These are phyloP conservation scores for Epistrophe grossulariae DNA, from an alignment of 2,888 invertebrate genomes.

Conservation along the genomic window DNA sequence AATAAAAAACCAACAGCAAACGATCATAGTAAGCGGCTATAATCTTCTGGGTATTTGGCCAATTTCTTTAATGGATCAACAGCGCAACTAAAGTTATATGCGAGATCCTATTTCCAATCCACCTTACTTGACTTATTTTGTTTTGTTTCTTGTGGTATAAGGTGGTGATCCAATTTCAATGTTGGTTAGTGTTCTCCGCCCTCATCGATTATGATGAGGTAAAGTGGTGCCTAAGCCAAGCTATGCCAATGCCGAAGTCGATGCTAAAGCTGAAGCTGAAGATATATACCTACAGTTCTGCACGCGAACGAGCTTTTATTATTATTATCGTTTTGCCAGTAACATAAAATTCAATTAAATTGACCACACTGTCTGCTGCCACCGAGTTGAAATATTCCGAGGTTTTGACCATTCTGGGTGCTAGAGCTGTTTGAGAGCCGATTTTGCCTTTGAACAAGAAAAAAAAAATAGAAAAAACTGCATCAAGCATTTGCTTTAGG, in stretches of 20 bases:
- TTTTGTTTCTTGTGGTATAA: background rate
- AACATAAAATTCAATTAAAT: constrained; percentile 75
- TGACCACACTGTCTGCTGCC: constrained; percentile 59
- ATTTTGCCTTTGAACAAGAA: background rate
- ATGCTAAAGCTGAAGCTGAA: background rate
- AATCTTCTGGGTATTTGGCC: constrained; percentile 56
- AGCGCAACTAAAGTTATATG: background rate
- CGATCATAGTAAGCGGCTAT: constrained; percentile 10
- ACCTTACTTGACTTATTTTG: constrained; percentile 17
- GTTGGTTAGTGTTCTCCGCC: constrained; percentile 49
- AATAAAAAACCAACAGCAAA: background rate
- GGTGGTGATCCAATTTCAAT: constrained; percentile 61
- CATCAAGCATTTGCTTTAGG: constrained; percentile 59
- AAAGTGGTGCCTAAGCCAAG: constrained; percentile 19
- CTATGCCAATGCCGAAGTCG: constrained; percentile 4
- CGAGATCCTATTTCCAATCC: constrained; percentile 24
- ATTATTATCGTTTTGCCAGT: constrained; percentile 55
- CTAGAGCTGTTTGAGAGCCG: background rate
- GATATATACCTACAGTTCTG: background rate
- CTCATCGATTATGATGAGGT: constrained; percentile 68
- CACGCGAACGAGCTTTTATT: constrained; percentile 42
- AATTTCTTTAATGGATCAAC: constrained; percentile 47
- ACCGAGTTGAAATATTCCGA: constrained; percentile 38
- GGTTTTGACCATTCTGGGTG: constrained; percentile 27
- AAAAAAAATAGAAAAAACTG: constrained; percentile 22